These are phyloP conservation scores for Cyprinella venusta DNA, from an alignment of 2,797 vertebrate species.

Conservation along the genomic window DNA sequence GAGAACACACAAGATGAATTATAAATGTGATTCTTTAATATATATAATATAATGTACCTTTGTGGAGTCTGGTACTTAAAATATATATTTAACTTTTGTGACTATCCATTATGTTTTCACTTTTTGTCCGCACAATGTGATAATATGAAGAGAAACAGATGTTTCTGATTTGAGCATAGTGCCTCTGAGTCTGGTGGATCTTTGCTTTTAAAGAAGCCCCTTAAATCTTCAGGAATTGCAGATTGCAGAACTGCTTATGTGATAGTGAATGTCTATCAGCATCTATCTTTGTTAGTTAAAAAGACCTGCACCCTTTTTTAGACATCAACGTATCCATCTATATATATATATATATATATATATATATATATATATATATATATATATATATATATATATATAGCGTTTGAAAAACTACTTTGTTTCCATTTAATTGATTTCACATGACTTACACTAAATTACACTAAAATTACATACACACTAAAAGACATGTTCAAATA, in stretches of 20 bases:
- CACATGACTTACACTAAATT: neutral
- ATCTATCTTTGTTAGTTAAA: neutral
- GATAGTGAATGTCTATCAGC: neutral
- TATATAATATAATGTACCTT: neutral
- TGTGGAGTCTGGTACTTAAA: neutral
- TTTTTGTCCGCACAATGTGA: neutral
- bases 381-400: neutral
- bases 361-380: too few species aligned
- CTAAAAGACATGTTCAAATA: neutral
- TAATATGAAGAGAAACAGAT: neutral
- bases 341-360: too few species aligned
- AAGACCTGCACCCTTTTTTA: neutral
- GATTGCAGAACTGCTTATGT: neutral
- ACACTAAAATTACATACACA: neutral
- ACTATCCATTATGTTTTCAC: neutral
- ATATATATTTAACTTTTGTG: neutral
- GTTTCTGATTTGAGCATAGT: slow-evolving; percentile 16
- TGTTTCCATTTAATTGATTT: neutral
- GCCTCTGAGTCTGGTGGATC: neutral
- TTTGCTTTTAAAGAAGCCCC: slow-evolving; percentile 2
- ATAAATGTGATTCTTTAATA: neutral
- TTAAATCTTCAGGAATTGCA: neutral
- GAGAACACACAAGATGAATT: slow-evolving; percentile 10
- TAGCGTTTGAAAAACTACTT: neutral
- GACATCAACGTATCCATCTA: neutral